Evolutionary conservation across 2,797 vertebrate genomes (phyloP).

Genomic region (Periparus ater): DNA sequence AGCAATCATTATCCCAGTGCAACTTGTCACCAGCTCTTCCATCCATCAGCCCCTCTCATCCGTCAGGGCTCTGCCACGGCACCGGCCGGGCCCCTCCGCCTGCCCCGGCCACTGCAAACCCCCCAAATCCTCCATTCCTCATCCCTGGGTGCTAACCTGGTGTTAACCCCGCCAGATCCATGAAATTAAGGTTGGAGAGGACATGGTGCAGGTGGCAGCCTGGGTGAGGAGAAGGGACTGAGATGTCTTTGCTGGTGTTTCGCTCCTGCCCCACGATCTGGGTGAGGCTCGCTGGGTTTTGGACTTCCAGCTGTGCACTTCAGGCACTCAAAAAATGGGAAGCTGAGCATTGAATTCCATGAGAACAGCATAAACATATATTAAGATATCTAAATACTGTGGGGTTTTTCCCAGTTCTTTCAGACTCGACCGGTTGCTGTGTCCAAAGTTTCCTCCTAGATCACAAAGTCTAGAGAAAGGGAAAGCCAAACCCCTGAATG

Average conservation of each 20-base stretch:
- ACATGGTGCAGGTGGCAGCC: neutral
- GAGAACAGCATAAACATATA: neutral
- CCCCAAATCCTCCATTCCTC: neutral
- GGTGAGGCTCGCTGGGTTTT: neutral
- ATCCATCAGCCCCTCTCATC: constrained; percentile 58
- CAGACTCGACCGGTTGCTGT: accelerated
- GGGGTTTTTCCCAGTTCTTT: accelerated
- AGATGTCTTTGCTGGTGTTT: neutral
- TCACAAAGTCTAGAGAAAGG: accelerated
- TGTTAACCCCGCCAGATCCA: neutral
- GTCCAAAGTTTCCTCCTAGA: neutral
- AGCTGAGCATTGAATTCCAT: neutral
- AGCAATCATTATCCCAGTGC: constrained; percentile 58
- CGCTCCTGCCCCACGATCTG: neutral
- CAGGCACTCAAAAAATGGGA: neutral
- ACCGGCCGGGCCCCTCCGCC: neutral
- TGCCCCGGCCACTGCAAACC: neutral
- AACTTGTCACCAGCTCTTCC: constrained; percentile 44
- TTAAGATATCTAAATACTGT: neutral
- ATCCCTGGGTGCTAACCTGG: neutral
- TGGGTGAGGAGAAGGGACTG: accelerated
- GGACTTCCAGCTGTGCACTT: neutral
- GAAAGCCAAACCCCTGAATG: neutral
- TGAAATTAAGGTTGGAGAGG: neutral
- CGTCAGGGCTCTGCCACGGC: neutral